Base-by-base conservation (phyloP, 2,113 vertebrate species). In the Orientallactaga bullata region DNA sequence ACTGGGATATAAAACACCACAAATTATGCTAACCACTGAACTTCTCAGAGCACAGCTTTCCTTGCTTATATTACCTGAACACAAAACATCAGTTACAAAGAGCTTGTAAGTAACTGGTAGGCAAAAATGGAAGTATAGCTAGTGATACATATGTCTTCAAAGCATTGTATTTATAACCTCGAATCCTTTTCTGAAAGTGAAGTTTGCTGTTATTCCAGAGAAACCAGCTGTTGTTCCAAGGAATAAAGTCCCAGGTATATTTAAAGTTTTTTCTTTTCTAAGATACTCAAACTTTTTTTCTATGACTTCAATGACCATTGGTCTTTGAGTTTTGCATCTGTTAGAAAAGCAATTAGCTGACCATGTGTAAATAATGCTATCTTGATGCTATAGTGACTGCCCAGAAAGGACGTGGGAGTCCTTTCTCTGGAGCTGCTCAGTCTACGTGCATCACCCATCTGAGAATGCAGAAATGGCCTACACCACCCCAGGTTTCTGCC, bases 171-270 rank as follows among this genome's bases (percentile, higher is more conserved):
- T 96, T n/a, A n/a, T 97, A 90, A 99, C 93, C 24, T 99, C 98
- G 21, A 99, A 98, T 24, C 97, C 96, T 28, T 96, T 96, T 89
- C 99, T 98, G 88, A 99, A 99, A 39, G 99, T 95, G 81, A 97
- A 98, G 97, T 99, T 99, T 63, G 99, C 97, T 1, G 97, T 13
- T 74, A 99, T 93, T 47, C 99, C 99, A 4, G 98, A 98, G 0
- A 99, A 51, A 17, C 97, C 97, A 28, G 98, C 94, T 89, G 99
- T 98, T 42, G 93, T 96, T 39, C 96, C 99, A 65, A 99, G 89
- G 86, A 98, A 97, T 18, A 98, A 0, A 0, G 98, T 94, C 66
- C 99, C 99, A 9, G 98, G 97, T 23, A 83, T 32, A 95, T 98
- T 99, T 20, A 99, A 4, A 39, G 98, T 98, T 96, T 90, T 94